These are phyloP conservation scores for Phyllotis vaccarum DNA, from an alignment of 2,797 vertebrate genomes.

Conservation along the genomic window DNA sequence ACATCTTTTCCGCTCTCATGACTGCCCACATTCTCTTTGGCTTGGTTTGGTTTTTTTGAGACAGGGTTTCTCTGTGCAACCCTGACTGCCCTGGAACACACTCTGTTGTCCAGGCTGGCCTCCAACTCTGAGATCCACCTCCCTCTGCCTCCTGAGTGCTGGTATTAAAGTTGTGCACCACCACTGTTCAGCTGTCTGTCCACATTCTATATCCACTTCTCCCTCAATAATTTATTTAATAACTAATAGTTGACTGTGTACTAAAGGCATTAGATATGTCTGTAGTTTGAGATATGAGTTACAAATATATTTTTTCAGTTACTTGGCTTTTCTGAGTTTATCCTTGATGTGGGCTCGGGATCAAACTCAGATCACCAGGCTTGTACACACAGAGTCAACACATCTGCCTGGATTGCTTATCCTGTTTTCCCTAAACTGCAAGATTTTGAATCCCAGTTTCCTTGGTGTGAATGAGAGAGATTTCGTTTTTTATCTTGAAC, in stretches of 20 bases:
- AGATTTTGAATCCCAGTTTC: slow-evolving; percentile 17
- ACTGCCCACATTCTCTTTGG: neutral
- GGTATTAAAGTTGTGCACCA: neutral
- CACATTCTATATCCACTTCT: neutral
- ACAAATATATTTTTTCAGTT: neutral
- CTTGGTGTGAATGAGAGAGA: neutral
- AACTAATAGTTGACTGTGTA: neutral
- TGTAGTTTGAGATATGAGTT: neutral
- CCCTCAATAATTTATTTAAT: neutral
- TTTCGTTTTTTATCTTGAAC: neutral
- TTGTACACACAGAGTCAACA: neutral
- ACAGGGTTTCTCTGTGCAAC: neutral
- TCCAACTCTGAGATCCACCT: neutral
- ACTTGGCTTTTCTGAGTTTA: slow-evolving; percentile 23
- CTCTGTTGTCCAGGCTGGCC: neutral
- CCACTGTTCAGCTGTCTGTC: neutral
- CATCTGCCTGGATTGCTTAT: neutral
- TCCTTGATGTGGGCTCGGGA: neutral
- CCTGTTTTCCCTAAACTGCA: neutral
- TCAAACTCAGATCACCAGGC: neutral
- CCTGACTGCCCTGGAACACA: neutral
- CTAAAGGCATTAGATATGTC: neutral
- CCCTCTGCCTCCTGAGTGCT: neutral
- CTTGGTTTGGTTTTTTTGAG: neutral
- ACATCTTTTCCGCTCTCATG: neutral